Evolutionary conservation across 2,888 invertebrate genomes (phyloP), one percentile per base, ranked within the genome.

Genomic region (Drosophila affinis): DNA sequence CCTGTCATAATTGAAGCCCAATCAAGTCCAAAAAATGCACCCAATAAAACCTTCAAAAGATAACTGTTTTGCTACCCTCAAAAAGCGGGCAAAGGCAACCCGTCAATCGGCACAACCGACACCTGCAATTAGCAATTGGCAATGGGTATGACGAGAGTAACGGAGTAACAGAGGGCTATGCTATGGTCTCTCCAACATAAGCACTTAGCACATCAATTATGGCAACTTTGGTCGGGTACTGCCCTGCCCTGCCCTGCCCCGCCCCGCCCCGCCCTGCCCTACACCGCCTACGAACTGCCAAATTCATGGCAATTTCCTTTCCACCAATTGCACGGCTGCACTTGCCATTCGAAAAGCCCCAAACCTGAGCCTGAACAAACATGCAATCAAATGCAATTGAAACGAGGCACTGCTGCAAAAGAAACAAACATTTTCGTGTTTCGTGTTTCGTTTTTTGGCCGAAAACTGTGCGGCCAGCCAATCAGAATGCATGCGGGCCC

Each of bases 311-410:
- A 78, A 81, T 84, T 86, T 87, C 76, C 84, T 76, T 61, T 73
- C 81, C 75, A 79, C 83, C 83, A 84, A 84, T 84, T 84, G 83
- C 76, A 84, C 39, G n/a, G 83, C 78, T 24, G 32, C 27, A 45
- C 63, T 57, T 39, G 44, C 55, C 47, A 29, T 47, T 21, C 21
- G 47, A 5, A 9, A 72, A 72, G 21, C 34, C 61, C 39, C 59
- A 62, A 70, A 39, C 63, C 21, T 21, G 72, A 64, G 70, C 80
- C 83, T 67, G 60, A 58, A 57, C 83, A 80, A 86, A 87, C 83
- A 84, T 87, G 88, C 83, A 88, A 88, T 84, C 83, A 88, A 88
- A 88, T 83, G 88, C 83, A 87, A 88, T 88, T 81, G 87, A 88
- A 80, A 62, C 48, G 44, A 56, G 62, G 14, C n/a, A n/a, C 14